phyloP scores from a whole-genome alignment of 2,888 invertebrate species.

The Catocala sponsa region DNA sequence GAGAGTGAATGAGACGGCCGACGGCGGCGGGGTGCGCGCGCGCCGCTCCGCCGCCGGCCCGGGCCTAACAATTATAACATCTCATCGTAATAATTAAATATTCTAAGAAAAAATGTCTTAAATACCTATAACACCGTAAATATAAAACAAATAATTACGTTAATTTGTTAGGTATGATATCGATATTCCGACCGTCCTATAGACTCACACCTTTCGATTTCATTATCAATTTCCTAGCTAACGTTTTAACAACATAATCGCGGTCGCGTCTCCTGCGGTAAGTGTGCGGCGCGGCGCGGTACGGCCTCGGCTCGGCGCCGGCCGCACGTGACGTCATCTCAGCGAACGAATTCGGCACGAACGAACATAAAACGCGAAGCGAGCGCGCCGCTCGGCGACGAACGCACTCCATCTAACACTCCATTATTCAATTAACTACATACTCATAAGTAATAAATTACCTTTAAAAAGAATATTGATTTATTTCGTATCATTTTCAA shows the following conservation, averaged over 20 bases:
- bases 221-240: slow-evolving; percentile 88
- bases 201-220: slow-evolving; percentile 87
- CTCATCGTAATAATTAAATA: slow-evolving; percentile 87
- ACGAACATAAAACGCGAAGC: slow-evolving; percentile 81
- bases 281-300: slow-evolving; percentile 58
- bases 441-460: slow-evolving; percentile 88
- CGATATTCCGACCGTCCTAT: slow-evolving; percentile 85
- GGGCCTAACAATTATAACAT: slow-evolving; percentile 85
- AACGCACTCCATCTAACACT: slow-evolving; percentile 82
- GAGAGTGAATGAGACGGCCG: slow-evolving; percentile 83
- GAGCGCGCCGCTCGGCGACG: slow-evolving; percentile 77
- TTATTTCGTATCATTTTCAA: slow-evolving; percentile 88
- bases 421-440: slow-evolving; percentile 87
- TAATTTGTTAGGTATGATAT: slow-evolving; percentile 88
- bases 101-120: slow-evolving; percentile 88
- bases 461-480: slow-evolving; percentile 87
- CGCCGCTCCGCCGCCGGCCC: slow-evolving; percentile 74
- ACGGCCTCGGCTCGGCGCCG: slow-evolving; percentile 41
- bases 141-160: slow-evolving; percentile 88
- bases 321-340: slow-evolving; percentile 66
- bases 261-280: slow-evolving; percentile 81
- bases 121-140: slow-evolving; percentile 88
- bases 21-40: slow-evolving; percentile 69
- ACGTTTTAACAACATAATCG: slow-evolving; percentile 86
- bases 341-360: slow-evolving; percentile 82